Conservation (phyloP, 1,140 invertebrate species). For the Drosophila ercepeae region DNA sequence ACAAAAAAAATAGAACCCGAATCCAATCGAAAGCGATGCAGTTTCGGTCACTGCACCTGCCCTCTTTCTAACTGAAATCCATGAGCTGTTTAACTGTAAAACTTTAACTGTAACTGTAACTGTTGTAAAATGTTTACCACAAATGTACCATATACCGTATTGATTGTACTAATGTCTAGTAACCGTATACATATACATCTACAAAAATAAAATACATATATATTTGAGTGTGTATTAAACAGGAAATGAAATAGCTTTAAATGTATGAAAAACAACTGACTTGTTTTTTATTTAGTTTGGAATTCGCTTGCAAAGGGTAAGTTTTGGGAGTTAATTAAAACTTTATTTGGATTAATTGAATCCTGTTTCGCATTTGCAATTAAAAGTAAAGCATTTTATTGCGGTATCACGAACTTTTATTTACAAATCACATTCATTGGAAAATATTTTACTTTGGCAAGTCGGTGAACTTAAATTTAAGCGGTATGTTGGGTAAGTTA, state of each 20-base stretch:
- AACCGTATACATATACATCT: conserved; percentile 47
- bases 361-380: not conserved
- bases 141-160: conserved; percentile 54
- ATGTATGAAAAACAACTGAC: conserved; percentile 52
- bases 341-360: not conserved
- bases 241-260: conserved; percentile 76
- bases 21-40: conserved; percentile 23
- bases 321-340: not conserved
- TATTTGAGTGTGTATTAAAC: conserved; percentile 61
- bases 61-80: conserved; percentile 27
- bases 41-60: conserved; percentile 27
- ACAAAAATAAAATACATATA: conserved; percentile 54
- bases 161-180: conserved; percentile 60
- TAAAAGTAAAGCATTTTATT: not conserved
- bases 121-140: conserved; percentile 71
- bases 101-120: no score
- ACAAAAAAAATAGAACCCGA: conserved; percentile 5
- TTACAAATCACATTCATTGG: not conserved
- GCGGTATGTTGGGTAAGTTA: conserved; percentile 67
- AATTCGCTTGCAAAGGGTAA: not conserved
- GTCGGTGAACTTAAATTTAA: conserved; percentile 74
- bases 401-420: not conserved
- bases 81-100: conserved; percentile 64
- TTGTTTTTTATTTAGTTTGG: conserved; percentile 9
- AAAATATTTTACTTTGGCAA: conserved; percentile 32